These are phyloP conservation scores for Macroglossus sobrinus DNA, from an alignment of 2,113 vertebrate species.

Conservation along the genomic window DNA sequence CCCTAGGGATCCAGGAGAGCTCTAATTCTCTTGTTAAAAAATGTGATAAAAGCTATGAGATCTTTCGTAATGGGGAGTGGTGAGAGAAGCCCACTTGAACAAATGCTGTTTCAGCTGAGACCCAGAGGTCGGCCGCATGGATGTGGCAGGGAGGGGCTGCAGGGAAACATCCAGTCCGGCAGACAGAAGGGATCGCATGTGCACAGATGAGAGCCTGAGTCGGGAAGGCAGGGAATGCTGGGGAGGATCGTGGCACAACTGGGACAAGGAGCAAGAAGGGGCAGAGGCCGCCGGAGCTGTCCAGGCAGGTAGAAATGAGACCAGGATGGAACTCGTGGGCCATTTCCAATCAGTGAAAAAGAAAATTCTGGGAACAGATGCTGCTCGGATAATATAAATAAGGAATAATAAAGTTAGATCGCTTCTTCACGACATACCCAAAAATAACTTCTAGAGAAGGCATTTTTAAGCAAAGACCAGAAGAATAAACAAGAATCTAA, in stretches of 20 bases:
- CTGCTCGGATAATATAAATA: neutral
- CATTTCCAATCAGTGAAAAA: neutral
- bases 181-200: neutral
- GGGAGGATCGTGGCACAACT: too few species aligned
- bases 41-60: neutral
- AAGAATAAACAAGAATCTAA: conserved; percentile 7
- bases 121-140: neutral
- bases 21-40: neutral
- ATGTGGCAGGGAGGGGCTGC: neutral
- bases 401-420: neutral
- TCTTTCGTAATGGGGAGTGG: neutral
- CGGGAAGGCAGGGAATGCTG: neutral
- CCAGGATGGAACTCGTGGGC: neutral
- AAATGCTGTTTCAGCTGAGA: neutral
- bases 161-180: neutral
- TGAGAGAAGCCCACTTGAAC: neutral
- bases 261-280: neutral
- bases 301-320: neutral
- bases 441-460: conserved; percentile 8
- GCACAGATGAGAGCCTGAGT: neutral
- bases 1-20: neutral
- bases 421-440: neutral
- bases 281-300: neutral
- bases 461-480: neutral
- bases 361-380: neutral